These are phyloP conservation scores for Sus scrofa DNA, from an alignment of 2,113 vertebrate species.

Conservation along the genomic window DNA sequence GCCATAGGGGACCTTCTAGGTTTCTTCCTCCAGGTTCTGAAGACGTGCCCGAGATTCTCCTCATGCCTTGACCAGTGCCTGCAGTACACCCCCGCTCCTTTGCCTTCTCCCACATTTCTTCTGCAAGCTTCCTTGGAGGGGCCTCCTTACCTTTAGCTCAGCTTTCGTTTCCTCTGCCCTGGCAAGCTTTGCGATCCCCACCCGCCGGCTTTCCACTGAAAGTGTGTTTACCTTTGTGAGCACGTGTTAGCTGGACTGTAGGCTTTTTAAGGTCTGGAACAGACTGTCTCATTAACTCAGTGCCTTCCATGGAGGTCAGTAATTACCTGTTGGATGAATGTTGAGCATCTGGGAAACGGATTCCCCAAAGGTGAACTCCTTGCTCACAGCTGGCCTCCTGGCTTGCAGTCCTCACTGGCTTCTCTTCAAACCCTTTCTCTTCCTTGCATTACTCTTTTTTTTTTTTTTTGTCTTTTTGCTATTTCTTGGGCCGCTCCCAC, in stretches of 20 bases:
- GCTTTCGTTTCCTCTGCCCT: not conserved
- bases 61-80: not conserved
- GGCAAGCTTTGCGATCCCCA: not conserved
- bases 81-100: not conserved
- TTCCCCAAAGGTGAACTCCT: not conserved
- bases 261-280: not conserved
- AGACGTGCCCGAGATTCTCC: not conserved
- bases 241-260: not conserved
- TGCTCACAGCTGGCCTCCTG: not conserved
- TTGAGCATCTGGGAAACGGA: not conserved
- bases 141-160: not conserved
- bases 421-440: not conserved
- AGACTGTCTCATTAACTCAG: not conserved
- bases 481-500: too few species aligned
- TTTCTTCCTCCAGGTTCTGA: not conserved
- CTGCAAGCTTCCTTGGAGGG: not conserved
- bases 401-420: not conserved
- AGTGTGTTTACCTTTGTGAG: not conserved
- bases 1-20: not conserved
- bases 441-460: not conserved
- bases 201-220: not conserved
- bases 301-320: not conserved
- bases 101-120: not conserved
- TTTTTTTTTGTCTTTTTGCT: too few species aligned
- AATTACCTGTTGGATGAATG: not conserved